Conservation (phyloP, 2,797 vertebrate genomes). For the Cebuella pygmaea region DNA sequence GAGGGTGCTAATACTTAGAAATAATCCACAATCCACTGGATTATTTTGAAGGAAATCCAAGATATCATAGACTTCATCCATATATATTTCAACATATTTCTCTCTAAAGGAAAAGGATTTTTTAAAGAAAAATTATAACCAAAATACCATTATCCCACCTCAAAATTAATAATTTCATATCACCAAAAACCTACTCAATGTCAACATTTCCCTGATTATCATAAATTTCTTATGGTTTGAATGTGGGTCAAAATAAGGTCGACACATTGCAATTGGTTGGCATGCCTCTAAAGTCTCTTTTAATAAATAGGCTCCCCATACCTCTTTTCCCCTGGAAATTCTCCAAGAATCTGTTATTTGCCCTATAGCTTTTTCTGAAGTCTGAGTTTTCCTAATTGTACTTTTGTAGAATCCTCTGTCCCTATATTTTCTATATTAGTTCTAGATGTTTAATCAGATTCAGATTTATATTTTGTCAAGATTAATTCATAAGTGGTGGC, state of each 20-base stretch:
- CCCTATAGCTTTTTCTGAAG: background rate
- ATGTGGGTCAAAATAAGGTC: background rate
- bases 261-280: background rate
- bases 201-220: background rate
- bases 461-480: background rate
- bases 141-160: background rate
- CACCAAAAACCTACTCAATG: background rate
- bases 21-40: background rate
- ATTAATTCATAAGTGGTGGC: background rate
- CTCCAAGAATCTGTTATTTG: background rate
- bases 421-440: background rate
- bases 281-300: background rate
- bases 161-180: background rate
- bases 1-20: background rate
- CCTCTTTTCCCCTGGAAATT: background rate
- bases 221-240: background rate
- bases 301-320: background rate
- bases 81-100: background rate
- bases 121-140: constrained; percentile 2
- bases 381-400: background rate
- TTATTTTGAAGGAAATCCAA: constrained; percentile 7
- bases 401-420: background rate
- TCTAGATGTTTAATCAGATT: constrained; percentile 8
- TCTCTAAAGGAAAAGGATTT: constrained; percentile 13
- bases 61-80: background rate